Percentiles rank a stretch among this genome's conserved stretches.
These are phyloP conservation scores for Athalia rosae DNA, from an alignment of 2,888 invertebrate species.

Conservation along the genomic window DNA sequence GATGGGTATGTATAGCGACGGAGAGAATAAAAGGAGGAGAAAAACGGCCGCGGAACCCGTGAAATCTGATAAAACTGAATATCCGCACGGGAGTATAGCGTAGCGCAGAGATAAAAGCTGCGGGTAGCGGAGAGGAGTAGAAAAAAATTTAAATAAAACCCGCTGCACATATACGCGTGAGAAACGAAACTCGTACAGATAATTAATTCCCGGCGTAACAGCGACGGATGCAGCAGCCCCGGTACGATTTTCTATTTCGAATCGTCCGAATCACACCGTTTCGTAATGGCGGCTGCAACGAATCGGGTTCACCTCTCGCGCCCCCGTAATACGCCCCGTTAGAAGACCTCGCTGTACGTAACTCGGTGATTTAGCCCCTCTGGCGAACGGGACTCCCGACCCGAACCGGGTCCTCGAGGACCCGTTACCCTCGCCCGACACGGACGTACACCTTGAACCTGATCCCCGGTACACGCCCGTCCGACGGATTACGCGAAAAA, in stretches of 20 bases:
- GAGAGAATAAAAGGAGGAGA: too few species aligned
- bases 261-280: too few species aligned
- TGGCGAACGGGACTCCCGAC: conserved; percentile 18
- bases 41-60: not conserved
- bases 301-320: not conserved
- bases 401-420: conserved; percentile 23
- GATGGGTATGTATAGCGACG: not conserved
- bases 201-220: too few species aligned
- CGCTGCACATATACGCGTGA: too few species aligned
- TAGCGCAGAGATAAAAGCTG: not conserved
- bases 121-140: not conserved
- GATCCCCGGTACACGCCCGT: too few species aligned
- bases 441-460: not conserved
- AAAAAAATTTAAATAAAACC: not conserved
- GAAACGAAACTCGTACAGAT: too few species aligned
- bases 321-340: not conserved
- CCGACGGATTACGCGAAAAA: too few species aligned
- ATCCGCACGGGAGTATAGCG: conserved; percentile 3
- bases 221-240: too few species aligned
- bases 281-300: too few species aligned
- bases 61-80: conserved; percentile 38
- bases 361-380: conserved; percentile 25
- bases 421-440: conserved; percentile 6
- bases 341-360: too few species aligned
- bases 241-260: too few species aligned